These are phyloP conservation scores for Bubo bubo DNA, from an alignment of 2,113 vertebrate species.

Conservation along the genomic window DNA sequence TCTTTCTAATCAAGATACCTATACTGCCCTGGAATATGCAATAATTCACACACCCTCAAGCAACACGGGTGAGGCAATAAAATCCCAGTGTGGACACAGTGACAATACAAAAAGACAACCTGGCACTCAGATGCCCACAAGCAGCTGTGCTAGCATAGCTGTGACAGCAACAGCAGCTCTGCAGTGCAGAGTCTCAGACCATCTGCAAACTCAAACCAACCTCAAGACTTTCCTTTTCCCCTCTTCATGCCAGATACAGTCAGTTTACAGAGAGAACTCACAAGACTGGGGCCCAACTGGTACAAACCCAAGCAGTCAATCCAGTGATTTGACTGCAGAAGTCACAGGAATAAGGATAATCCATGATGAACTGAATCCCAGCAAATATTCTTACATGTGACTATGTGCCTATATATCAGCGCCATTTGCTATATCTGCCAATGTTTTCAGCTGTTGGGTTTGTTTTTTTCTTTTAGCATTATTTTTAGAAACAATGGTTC, in stretches of 20 bases:
- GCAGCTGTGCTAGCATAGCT: background rate
- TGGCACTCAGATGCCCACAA: background rate
- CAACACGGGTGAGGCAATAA: fast-evolving
- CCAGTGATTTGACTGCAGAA: background rate
- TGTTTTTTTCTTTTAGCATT: background rate
- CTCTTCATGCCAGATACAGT: background rate
- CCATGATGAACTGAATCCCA: background rate
- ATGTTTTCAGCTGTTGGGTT: background rate
- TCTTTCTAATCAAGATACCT: background rate
- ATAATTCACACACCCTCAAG: background rate
- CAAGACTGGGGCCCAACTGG: fast-evolving
- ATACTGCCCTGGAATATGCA: background rate
- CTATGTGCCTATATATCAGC: fast-evolving
- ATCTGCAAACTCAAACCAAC: background rate
- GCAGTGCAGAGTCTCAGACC: background rate
- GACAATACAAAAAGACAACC: background rate
- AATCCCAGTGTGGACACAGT: background rate
- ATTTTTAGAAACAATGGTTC: background rate
- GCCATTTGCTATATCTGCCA: fast-evolving
- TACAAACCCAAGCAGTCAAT: background rate
- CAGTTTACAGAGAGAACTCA: background rate
- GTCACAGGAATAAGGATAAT: background rate
- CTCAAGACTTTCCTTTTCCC: background rate
- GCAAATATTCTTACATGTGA: background rate
- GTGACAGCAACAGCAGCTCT: background rate